A percentile compares a stretch with the other conserved stretches of the same genome.
Evolutionary conservation across 2,888 invertebrate genomes (phyloP).

Genomic region (Acanthosoma haemorrhoidale): DNA sequence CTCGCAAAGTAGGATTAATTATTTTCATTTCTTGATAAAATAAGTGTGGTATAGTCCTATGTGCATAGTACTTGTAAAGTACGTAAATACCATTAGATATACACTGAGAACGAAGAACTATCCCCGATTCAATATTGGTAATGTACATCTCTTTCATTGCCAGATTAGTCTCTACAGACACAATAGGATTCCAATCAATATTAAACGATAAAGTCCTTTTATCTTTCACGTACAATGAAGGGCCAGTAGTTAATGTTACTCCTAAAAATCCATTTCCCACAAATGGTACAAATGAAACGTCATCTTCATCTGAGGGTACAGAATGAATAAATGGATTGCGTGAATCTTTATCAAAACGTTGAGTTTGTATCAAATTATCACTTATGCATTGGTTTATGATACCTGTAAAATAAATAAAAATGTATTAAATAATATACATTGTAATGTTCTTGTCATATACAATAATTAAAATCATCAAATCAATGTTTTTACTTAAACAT

Average conservation of each 20-base stretch:
- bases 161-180: constrained; percentile 50
- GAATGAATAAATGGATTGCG: constrained; percentile 56
- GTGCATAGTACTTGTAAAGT: constrained; percentile 69
- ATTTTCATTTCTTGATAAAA: constrained; percentile 76
- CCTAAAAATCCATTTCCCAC: constrained; percentile 71
- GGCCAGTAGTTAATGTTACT: constrained; percentile 57
- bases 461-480: too few relatives aligned
- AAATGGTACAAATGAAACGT: constrained; percentile 63
- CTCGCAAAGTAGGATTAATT: constrained; percentile 62
- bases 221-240: constrained; percentile 61
- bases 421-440: neutral
- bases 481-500: too few relatives aligned
- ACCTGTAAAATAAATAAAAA: constrained; percentile 44
- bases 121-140: constrained; percentile 51
- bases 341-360: constrained; percentile 56
- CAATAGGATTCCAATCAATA: constrained; percentile 62
- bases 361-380: constrained; percentile 56
- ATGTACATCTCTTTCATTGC: constrained; percentile 61
- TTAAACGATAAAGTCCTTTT: constrained; percentile 62
- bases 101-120: constrained; percentile 58
- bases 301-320: constrained; percentile 45
- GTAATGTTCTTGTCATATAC: neutral
- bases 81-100: constrained; percentile 58
- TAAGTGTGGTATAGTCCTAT: constrained; percentile 69
- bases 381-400: constrained; percentile 60